A percentile compares a stretch with the other conserved stretches of the same genome.
Conservation (phyloP, 2,888 invertebrate genomes). For the Drosophila rubida region DNA sequence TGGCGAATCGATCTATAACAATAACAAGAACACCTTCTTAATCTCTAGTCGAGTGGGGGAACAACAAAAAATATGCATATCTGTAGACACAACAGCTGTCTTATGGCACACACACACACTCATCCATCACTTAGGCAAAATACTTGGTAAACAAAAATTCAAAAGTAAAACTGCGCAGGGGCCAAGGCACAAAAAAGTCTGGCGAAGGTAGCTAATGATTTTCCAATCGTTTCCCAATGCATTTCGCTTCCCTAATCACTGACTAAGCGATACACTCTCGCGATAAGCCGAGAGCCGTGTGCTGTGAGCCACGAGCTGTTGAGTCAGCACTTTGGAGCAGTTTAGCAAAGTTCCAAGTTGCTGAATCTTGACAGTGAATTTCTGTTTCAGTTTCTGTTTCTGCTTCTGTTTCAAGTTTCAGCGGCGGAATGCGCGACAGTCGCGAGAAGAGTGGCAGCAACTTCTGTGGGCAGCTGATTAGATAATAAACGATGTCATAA, state of each 20-base stretch:
- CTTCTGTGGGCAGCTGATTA: not conserved
- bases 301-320: too few species aligned
- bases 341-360: not conserved
- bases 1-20: constrained; percentile 41
- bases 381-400: too few species aligned
- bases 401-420: not conserved
- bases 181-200: not conserved
- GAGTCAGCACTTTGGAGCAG: not conserved
- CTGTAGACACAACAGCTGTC: constrained; percentile 10
- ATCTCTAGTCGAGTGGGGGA: constrained; percentile 14
- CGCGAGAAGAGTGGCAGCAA: not conserved
- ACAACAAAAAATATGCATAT: not conserved
- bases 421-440: not conserved
- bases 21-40: constrained; percentile 27
- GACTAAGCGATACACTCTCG: constrained; percentile 7
- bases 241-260: constrained; percentile 19
- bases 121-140: constrained; percentile 40
- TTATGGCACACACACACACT: constrained; percentile 14
- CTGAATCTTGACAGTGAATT: not conserved
- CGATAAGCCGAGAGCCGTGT: constrained; percentile 19
- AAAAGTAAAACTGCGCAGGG: too few species aligned
- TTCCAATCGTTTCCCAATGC: constrained; percentile 24
- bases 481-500: not conserved
- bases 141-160: constrained; percentile 32
- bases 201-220: constrained; percentile 26